Evolutionary conservation across 2,888 invertebrate species (phyloP).

Genomic region (Rotaria macrura): DNA sequence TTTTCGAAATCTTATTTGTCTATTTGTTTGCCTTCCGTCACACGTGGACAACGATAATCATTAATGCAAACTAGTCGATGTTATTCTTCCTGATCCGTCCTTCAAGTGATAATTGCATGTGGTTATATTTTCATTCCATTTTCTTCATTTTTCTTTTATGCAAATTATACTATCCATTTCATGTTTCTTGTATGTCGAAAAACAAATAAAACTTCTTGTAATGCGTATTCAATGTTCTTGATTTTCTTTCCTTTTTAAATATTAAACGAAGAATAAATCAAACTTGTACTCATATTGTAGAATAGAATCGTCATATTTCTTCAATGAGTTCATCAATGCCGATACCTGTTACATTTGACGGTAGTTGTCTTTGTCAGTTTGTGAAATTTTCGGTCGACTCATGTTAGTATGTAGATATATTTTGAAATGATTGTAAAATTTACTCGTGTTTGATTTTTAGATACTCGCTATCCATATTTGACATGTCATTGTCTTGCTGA

Average conservation of each 20-base stretch:
- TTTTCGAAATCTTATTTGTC: not conserved
- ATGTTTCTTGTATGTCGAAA: not conserved
- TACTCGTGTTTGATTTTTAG: not conserved
- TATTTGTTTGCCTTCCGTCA: not conserved
- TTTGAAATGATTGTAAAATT: too few species aligned
- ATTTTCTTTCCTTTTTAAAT: not conserved
- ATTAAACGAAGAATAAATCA: not conserved
- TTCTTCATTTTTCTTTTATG: not conserved
- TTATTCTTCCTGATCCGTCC: not conserved
- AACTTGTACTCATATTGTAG: not conserved
- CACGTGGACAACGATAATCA: not conserved
- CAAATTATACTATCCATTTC: not conserved
- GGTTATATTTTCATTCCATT: not conserved
- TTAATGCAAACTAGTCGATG: not conserved
- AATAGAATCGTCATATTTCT: not conserved
- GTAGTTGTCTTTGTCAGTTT: not conserved
- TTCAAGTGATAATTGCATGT: not conserved
- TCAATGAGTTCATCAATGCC: not conserved
- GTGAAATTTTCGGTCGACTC: not conserved
- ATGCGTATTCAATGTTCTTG: not conserved
- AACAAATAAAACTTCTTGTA: not conserved
- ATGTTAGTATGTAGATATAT: not conserved
- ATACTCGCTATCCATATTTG: not conserved
- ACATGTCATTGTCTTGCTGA: not conserved
- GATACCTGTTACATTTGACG: not conserved